Percentiles rank a stretch among this genome's conserved stretches.
Conservation (phyloP, 2,888 invertebrate species). For the Myathropa florea region DNA sequence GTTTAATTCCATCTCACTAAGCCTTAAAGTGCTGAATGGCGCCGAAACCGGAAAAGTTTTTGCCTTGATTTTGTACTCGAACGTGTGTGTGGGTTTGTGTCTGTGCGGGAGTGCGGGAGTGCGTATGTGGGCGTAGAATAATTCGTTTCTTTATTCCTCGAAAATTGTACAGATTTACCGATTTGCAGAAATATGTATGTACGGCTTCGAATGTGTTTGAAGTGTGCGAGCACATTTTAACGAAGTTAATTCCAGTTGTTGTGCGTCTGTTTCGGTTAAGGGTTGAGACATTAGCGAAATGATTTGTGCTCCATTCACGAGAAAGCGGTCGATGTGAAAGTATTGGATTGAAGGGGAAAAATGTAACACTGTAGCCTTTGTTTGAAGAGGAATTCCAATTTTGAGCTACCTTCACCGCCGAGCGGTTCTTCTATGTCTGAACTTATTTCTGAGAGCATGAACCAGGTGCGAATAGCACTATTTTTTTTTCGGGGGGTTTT, state of each 20-base stretch:
- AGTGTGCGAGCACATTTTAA: not conserved
- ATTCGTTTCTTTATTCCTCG: too few species aligned
- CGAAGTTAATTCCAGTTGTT: not conserved
- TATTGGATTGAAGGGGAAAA: too few species aligned
- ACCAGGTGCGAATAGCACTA: too few species aligned
- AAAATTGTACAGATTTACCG: not conserved
- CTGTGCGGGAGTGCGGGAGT: not conserved
- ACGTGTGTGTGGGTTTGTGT: not conserved
- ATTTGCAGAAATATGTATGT: not conserved
- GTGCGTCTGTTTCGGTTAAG: not conserved
- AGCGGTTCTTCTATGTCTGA: too few species aligned
- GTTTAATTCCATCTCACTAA: slow-evolving; percentile 56
- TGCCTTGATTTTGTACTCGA: not conserved
- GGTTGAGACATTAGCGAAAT: not conserved
- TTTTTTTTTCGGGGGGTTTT: too few species aligned
- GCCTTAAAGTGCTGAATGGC: slow-evolving; percentile 46
- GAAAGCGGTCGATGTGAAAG: too few species aligned
- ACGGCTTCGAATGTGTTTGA: not conserved
- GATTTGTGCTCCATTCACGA: too few species aligned
- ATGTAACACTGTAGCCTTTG: too few species aligned
- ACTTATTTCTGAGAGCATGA: too few species aligned
- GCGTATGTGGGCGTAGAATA: not conserved
- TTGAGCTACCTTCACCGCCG: too few species aligned
- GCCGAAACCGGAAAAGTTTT: slow-evolving; percentile 29
- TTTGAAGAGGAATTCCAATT: too few species aligned